A percentile compares a stretch with the other conserved stretches of the same genome.
phyloP scores from a whole-genome alignment of 92 coral and sea anemone genomes.

The Phenganax marumi region DNA sequence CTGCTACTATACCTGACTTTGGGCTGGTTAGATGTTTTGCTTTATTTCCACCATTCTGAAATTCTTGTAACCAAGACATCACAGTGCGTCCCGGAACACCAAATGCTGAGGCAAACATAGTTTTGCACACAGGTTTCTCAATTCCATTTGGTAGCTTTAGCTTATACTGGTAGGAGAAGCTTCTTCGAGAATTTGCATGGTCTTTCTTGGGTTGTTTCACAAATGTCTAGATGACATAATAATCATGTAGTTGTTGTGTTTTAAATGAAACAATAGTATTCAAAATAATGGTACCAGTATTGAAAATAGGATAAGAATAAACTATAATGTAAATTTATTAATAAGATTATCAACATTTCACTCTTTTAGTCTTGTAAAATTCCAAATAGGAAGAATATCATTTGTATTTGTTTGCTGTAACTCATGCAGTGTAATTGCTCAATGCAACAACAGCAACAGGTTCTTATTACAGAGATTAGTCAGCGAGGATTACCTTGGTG shows the following conservation, averaged over 20 bases:
- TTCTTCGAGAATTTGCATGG: background rate
- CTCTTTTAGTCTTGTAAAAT: too few species aligned
- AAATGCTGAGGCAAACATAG: background rate
- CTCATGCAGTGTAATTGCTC: too few species aligned
- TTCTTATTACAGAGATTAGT: background rate
- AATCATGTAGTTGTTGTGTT: background rate
- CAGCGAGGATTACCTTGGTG: background rate
- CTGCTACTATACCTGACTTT: background rate
- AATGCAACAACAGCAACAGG: background rate
- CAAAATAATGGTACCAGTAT: too few species aligned
- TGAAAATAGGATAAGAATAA: too few species aligned
- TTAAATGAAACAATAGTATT: background rate
- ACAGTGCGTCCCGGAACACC: constrained; percentile 6
- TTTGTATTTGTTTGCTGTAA: too few species aligned
- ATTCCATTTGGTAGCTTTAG: constrained; percentile 12
- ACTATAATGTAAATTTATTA: too few species aligned
- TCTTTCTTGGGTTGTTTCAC: constrained; percentile 1
- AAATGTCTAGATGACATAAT: background rate
- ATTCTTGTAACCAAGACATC: background rate
- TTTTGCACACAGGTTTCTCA: constrained; percentile 15
- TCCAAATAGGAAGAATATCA: too few species aligned
- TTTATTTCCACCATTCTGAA: background rate
- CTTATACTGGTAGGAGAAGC: background rate
- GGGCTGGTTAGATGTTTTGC: background rate
- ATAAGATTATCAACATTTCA: too few species aligned